Percentiles rank a stretch among this genome's conserved stretches.
Conservation (phyloP, 2,113 vertebrate genomes). For the Nothobranchius kuhntae region DNA sequence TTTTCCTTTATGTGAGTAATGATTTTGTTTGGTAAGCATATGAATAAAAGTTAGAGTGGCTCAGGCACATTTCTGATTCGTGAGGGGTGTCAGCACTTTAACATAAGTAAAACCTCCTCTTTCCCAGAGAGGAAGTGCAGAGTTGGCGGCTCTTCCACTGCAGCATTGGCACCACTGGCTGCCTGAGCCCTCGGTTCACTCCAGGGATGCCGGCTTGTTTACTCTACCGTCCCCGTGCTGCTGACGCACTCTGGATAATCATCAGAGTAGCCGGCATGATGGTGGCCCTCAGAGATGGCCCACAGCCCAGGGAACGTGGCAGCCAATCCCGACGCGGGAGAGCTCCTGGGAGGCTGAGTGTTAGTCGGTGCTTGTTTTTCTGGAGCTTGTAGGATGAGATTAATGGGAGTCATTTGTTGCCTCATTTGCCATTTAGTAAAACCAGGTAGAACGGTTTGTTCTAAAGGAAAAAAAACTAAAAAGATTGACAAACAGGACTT, state of each 20-base stretch:
- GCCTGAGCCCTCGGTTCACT: slow-evolving; percentile 28
- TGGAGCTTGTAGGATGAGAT: slow-evolving; percentile 59
- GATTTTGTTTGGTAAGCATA: not conserved
- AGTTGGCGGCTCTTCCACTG: slow-evolving; percentile 10
- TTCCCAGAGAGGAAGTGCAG: slow-evolving; percentile 11
- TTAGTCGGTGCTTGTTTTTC: slow-evolving; percentile 69
- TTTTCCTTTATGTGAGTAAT: not conserved
- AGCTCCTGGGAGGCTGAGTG: slow-evolving; percentile 49
- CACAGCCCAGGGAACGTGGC: slow-evolving; percentile 16
- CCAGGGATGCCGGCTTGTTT: slow-evolving; percentile 73
- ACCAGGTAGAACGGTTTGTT: slow-evolving; percentile 28
- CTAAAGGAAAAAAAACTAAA: not conserved
- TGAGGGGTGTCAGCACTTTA: not conserved
- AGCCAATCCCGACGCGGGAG: slow-evolving; percentile 48
- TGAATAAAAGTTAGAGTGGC: not conserved
- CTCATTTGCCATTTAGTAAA: slow-evolving; percentile 32
- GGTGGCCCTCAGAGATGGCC: slow-evolving; percentile 49
- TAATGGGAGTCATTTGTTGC: slow-evolving; percentile 65
- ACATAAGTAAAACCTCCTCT: not conserved
- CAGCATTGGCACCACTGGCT: slow-evolving; percentile 30
- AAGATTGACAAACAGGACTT: not conserved
- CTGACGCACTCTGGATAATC: slow-evolving; percentile 66
- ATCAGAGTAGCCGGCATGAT: slow-evolving; percentile 48
- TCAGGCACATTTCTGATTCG: not conserved
- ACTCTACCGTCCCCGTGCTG: slow-evolving; percentile 55